Base-by-base conservation (phyloP, 2,113 vertebrate genomes). In the Thalassarche chlororhynchos region DNA sequence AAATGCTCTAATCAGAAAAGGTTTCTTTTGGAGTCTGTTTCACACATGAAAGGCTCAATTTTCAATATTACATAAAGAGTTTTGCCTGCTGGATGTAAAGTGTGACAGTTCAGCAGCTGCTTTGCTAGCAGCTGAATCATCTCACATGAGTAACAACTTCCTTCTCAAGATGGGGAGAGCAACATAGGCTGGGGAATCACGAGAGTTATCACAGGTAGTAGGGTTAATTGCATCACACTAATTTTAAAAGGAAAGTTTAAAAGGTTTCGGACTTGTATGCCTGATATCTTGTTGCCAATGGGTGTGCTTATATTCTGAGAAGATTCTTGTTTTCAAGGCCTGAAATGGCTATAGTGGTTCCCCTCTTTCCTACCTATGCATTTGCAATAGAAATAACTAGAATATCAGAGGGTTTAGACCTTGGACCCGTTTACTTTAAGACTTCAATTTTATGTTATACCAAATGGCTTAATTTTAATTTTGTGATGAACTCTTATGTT, bases 361-460 rank as follows among this genome's bases (percentile, higher is more conserved):
- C 8, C 4, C 5, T 25, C 38, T 55, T 87, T 66, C 21, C 34
- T 70, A 20, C 5, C 14, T 51, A 20, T 0, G 1, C 2, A 0
- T 49, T 71, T 84, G 6, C 14, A 40, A 9, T 3, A 49, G 17
- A 80, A 71, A 55, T 51, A 71, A 13, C 5, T 58, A 58, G 34
- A 80, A 47, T 87, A 84, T 34, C 42, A 28, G 21, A 40, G 20
- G 17, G 7, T 64, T 69, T 76, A 11, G 4, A 72, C 8, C 26
- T 75, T 61, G 24, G 84, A 71, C 5, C 3, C 6, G 8, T 74
- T 86, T 54, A 52, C 12, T 84, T 64, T 81, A 81, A 70, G 14
- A 36, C 13, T 77, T 58, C 24, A 14, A 54, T 40, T 89, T 80
- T 58, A 34, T n/a, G 5, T 46, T 87, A 24, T 49, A 52, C 6